Base-by-base conservation (phyloP, 2,113 vertebrate genomes). In the Panthera uncia region DNA sequence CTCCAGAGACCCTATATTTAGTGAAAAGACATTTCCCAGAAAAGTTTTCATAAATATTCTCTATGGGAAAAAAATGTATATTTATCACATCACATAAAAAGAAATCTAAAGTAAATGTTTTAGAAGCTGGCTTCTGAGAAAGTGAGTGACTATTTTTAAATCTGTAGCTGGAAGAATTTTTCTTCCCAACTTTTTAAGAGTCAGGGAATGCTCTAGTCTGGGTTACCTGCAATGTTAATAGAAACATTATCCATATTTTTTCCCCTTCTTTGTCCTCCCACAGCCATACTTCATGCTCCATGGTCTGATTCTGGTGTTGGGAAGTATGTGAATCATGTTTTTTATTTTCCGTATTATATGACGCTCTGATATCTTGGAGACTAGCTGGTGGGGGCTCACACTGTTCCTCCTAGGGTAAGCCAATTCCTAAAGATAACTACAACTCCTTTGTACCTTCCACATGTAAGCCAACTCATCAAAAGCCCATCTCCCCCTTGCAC, bases 31-130 rank as follows among this genome's bases (percentile, higher is more conserved):
- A 38, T 97, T 98, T 98, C 97, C 97, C 97, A 97, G 98, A 98
- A 98, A 98, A 97, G 80, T 98, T 98, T 98, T 98, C 96, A 97
- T 98, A 98, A 97, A 97, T 98, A 97, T 95, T 98, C 97, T 97
- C 81, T 88, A 71, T 93, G 82, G 79, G 76, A 93, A 50, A 8
- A 92, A 98, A 97, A 96, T 97, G 94, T 98, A 91, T 98, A 98
- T 98, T 98, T 98, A 98, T 98, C 84, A 88, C 71, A 95, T 92
- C 52, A 41, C 88, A 95, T 95, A 94, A 92, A 96, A 96, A 95
- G 88, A 97, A 95, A 90, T 94, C 71, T 89, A 80, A 97, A 95
- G 96, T 79, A 96, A 95, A 95, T 94, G 92, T 95, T 89, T 97
- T 88, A 68, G 94, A 65, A 95, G 57, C 93, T 94, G 92, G 38